Evolutionary conservation across 2,797 vertebrate species (phyloP), one percentile per base, ranked within the genome.

Genomic region (Argyrosomus regius): DNA sequence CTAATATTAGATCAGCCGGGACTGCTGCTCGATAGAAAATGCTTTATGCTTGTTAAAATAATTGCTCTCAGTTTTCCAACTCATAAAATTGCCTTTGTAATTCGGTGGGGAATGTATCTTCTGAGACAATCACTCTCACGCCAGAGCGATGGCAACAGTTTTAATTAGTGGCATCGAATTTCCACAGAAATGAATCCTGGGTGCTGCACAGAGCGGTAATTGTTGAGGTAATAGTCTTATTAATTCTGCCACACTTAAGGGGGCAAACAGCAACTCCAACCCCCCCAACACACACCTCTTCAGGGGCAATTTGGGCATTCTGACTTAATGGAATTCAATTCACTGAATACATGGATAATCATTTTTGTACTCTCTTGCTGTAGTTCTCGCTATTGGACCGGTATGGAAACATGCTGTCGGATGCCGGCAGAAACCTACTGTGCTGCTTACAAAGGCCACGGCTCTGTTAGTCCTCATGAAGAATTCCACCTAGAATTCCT

Each of bases 221-320:
- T 96, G 96, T 94, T 97, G 96, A 87, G 95, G 96, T 98, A 97
- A 98, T 97, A 95, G 97, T 96, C 95, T 96, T 97, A 97, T 97
- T 97, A 97, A 97, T 97, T 97, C 95, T 96, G 95, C 95, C 94
- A 91, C 95, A 96, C 95, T 96, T 96, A 96, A 83, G 69, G 95
- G 82, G 96, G 95, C 95, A 94, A 96, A 96, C 95, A 96, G 95
- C 95, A 96, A 94, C 94, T 94, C 93, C 92, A 94, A 68, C 92
- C 66, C 43, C 50, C 48, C 73, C 22, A 65, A 67, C 63, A 83
- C 79, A 76, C 72, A 86, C 75, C 70, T 92, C 95, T 96, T 95
- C 90, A 83, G 92, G 94, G 94, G 93, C 94, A 96, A 95, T 96
- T 96, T 96, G 91, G 88, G 94, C 91, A 94, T 96, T 96, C 93